Evolutionary conservation across 2,797 vertebrate species (phyloP).

Genomic region (Urophycis tenuis): DNA sequence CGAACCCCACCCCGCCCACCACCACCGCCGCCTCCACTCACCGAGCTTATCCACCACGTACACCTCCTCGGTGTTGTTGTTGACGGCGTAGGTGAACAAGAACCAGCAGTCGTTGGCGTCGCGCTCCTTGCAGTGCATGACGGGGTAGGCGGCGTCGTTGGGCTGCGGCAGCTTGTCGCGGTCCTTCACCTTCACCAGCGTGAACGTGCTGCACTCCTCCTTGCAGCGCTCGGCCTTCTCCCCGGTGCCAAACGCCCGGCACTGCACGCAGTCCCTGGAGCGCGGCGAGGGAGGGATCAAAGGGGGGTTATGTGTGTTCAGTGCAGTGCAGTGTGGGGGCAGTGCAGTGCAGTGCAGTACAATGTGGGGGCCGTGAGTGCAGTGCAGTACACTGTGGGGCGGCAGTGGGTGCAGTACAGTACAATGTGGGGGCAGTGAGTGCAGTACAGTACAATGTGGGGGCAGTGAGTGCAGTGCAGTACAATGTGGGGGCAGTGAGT

Average conservation of each 20-base stretch:
- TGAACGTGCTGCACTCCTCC: conserved; percentile 77
- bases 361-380: too few species aligned
- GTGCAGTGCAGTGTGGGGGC: neutral
- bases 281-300: neutral
- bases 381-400: too few species aligned
- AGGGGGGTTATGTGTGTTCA: neutral
- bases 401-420: too few species aligned
- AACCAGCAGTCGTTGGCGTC: conserved; percentile 98
- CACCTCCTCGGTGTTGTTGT: conserved; percentile 77
- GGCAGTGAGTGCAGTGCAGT: too few species aligned
- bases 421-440: too few species aligned
- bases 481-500: too few species aligned
- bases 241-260: conserved; percentile 84
- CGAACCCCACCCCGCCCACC: neutral
- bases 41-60: conserved; percentile 83
- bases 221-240: conserved; percentile 84
- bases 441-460: too few species aligned
- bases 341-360: neutral
- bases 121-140: conserved; percentile 92
- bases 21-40: conserved; percentile 36
- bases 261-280: conserved; percentile 89
- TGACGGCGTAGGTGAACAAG: conserved; percentile 89
- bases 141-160: conserved; percentile 62
- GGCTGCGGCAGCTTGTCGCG: conserved; percentile 85
- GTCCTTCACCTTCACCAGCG: conserved; percentile 74